These are phyloP conservation scores for Nothoprocta pentlandii DNA, from an alignment of 2,113 vertebrate species.

Conservation along the genomic window DNA sequence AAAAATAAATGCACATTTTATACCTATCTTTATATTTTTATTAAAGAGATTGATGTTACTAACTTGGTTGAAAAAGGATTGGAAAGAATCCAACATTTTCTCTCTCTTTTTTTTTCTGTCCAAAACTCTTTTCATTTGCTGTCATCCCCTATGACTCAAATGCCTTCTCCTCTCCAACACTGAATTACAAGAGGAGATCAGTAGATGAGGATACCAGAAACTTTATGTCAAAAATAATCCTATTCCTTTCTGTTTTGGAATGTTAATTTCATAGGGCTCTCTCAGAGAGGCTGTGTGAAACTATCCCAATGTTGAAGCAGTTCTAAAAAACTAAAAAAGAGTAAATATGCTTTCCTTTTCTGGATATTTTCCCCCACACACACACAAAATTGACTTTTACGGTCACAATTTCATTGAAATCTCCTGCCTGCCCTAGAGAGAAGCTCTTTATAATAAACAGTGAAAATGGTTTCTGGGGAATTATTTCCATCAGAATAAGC, in stretches of 20 bases:
- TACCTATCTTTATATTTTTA: background rate
- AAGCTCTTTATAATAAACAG: background rate
- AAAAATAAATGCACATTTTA: background rate
- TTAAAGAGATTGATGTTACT: background rate
- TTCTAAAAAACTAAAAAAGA: background rate
- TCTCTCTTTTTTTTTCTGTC: background rate
- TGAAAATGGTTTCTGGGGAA: constrained; percentile 22
- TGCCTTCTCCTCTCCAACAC: background rate
- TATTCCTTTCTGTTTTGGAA: background rate
- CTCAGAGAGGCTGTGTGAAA: background rate
- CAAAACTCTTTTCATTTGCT: background rate
- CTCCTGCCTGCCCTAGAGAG: background rate
- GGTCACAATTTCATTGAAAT: constrained; percentile 20
- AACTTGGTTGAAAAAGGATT: background rate
- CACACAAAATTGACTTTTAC: constrained; percentile 10
- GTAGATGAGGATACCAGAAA: background rate
- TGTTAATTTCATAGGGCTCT: background rate
- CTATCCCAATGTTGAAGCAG: background rate
- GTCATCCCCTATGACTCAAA: background rate
- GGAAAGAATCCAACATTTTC: background rate
- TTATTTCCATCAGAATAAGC: constrained; percentile 38
- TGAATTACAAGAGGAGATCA: background rate
- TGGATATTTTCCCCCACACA: background rate
- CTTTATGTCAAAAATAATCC: background rate
- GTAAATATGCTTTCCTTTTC: background rate